Evolutionary conservation across 2,797 vertebrate genomes (phyloP).

Genomic region (Nyctibius grandis): DNA sequence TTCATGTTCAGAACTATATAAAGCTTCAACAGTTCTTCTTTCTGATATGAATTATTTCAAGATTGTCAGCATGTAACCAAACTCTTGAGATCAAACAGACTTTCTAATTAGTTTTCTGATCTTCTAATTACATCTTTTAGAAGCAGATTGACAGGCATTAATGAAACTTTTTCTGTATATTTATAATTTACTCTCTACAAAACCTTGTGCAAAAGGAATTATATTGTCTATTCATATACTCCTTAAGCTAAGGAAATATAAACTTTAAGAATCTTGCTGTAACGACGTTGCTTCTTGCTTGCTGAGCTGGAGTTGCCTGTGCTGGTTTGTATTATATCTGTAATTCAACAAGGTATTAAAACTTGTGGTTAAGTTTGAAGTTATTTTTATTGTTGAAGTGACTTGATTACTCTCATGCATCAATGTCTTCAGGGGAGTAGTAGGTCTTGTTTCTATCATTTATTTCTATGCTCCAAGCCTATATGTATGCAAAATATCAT

Average conservation of each 20-base stretch:
- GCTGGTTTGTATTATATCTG: neutral
- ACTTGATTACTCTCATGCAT: constrained; percentile 17
- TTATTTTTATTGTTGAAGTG: neutral
- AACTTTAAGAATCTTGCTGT: neutral
- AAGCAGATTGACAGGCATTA: constrained; percentile 33
- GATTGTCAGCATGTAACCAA: constrained; percentile 17
- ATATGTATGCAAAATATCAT: neutral
- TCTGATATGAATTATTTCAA: constrained; percentile 45
- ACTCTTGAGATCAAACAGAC: constrained; percentile 40
- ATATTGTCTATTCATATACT: neutral
- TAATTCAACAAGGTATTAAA: neutral
- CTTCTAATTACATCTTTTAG: constrained; percentile 44
- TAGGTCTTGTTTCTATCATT: neutral
- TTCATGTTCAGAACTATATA: constrained; percentile 28
- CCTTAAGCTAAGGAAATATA: neutral
- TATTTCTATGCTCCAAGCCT: neutral
- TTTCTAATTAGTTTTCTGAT: constrained; percentile 49
- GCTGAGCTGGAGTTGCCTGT: neutral
- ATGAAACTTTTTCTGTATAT: neutral
- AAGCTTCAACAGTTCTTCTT: constrained; percentile 38
- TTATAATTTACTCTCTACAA: neutral
- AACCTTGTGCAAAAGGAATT: neutral
- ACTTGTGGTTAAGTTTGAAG: neutral
- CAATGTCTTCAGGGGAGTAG: constrained; percentile 8
- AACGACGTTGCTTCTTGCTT: neutral